phyloP scores from a whole-genome alignment of 30 jellyfish, hydroid and myxozoan species.

The Turritopsis dohrnii region DNA sequence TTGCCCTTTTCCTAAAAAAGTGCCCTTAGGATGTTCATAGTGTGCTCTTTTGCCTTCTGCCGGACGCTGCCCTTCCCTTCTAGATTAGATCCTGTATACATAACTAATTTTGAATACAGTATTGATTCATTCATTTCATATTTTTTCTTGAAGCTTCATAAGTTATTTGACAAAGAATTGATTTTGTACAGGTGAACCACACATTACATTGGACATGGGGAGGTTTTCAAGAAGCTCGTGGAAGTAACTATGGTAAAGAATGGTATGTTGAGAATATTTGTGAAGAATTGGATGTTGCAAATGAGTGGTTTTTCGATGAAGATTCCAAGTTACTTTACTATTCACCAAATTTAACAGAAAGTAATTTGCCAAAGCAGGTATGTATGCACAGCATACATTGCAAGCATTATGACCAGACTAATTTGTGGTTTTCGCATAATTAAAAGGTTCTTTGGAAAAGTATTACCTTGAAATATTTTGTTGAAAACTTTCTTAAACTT shows the following conservation, averaged over 20 bases:
- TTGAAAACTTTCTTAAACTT: no score
- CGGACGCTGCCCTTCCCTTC: no score
- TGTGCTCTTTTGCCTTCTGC: no score
- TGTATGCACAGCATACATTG: not conserved
- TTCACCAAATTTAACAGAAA: constrained; percentile 60
- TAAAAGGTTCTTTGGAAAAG: no score
- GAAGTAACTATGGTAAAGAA: constrained; percentile 69
- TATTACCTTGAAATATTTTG: no score
- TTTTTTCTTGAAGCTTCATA: not conserved
- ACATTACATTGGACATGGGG: constrained; percentile 90
- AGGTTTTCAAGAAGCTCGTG: constrained; percentile 98
- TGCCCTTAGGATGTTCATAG: no score
- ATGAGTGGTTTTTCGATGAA: constrained; percentile 93
- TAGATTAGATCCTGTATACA: no score
- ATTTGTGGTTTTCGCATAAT: no score
- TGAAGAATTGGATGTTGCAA: constrained; percentile 92
- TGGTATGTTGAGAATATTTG: constrained; percentile 95
- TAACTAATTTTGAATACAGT: no score
- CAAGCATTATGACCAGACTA: no score
- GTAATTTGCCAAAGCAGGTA: constrained; percentile 65
- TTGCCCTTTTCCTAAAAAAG: no score
- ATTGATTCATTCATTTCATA: not conserved
- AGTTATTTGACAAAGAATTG: not conserved
- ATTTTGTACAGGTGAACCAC: not conserved
- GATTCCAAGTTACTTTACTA: constrained; percentile 54